Evolutionary conservation across 2,113 vertebrate species (phyloP).

Genomic region (Typhlomys cinereus): DNA sequence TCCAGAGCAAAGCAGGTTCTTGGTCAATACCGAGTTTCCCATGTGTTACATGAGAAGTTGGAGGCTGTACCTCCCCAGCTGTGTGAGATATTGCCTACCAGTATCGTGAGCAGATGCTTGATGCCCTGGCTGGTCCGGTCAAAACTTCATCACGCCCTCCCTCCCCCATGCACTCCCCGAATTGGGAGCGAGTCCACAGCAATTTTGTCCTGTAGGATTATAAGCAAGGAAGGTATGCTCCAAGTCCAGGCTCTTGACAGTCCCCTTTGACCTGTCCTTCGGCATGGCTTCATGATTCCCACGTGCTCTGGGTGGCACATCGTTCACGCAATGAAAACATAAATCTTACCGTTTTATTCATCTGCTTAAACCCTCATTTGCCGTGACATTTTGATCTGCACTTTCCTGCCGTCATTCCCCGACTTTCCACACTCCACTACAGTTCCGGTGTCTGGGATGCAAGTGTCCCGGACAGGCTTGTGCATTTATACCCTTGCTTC

Average conservation of each 20-base stretch:
- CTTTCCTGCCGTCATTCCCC: not conserved
- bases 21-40: not conserved
- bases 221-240: constrained; percentile 6
- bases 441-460: not conserved
- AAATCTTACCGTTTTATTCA: not conserved
- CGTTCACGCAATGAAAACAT: not conserved
- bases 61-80: not conserved
- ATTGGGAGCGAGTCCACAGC: not conserved
- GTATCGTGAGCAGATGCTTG: not conserved
- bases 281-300: not conserved
- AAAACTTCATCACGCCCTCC: not conserved
- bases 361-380: not conserved
- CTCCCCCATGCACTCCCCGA: too few species aligned
- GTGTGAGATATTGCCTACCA: not conserved
- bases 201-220: not conserved
- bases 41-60: not conserved
- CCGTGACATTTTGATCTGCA: not conserved
- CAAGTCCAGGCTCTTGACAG: not conserved
- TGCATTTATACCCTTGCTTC: not conserved
- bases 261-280: not conserved
- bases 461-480: not conserved
- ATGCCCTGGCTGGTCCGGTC: not conserved
- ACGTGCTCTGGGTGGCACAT: not conserved
- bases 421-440: not conserved
- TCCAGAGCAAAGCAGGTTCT: not conserved